These are phyloP conservation scores for Actenoides lindsayi DNA, from an alignment of 2,113 vertebrate species.

Conservation along the genomic window DNA sequence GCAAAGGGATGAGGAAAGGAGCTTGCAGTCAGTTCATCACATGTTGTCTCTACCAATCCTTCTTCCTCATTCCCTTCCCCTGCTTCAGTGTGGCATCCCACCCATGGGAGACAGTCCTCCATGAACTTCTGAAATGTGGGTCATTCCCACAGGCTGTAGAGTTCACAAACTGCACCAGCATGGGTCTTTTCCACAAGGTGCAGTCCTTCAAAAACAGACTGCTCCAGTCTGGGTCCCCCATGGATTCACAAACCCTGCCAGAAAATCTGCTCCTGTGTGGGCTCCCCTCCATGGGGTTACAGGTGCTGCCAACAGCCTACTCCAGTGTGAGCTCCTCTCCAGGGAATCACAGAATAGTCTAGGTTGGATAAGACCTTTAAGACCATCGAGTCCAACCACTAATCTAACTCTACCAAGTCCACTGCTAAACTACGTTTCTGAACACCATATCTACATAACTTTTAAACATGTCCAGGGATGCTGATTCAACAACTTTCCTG, in stretches of 20 bases:
- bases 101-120: not conserved
- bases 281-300: not conserved
- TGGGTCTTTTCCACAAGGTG: not conserved
- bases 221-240: not conserved
- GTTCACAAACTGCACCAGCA: not conserved
- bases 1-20: accelerated
- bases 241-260: not conserved
- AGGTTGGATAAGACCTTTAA: too few species aligned
- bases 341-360: not conserved
- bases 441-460: too few species aligned
- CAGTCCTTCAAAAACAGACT: not conserved
- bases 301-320: not conserved
- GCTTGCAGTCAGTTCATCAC: not conserved
- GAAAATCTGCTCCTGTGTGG: not conserved
- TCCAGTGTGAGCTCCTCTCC: not conserved
- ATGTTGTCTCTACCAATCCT: accelerated
- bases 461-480: too few species aligned
- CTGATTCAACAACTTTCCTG: too few species aligned
- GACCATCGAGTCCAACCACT: too few species aligned
- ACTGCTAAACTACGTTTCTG: too few species aligned
- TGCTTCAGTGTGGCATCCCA: not conserved
- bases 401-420: too few species aligned
- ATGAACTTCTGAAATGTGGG: not conserved
- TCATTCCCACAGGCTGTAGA: not conserved
- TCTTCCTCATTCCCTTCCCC: not conserved